Conservation (phyloP, 2,797 vertebrate species). For the Chiloscyllium punctatum region DNA sequence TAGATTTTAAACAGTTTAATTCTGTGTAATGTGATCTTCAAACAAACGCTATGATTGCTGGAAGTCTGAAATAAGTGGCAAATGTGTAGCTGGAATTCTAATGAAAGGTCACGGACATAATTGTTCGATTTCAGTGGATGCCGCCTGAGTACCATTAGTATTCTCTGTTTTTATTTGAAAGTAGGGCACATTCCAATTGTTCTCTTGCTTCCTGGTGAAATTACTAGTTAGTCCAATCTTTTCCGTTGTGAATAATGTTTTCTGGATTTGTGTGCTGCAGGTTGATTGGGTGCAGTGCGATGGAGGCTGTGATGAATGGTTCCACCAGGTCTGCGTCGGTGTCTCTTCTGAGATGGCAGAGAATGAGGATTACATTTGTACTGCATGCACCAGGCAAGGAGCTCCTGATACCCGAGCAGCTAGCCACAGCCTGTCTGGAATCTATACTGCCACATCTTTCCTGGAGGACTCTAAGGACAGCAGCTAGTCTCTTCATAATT, state of each 20-base stretch:
- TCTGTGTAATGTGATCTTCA: neutral
- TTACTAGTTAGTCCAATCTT: neutral
- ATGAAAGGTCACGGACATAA: neutral
- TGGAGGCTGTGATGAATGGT: slow-evolving; percentile 97
- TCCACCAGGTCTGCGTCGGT: slow-evolving; percentile 96
- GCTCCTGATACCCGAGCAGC: slow-evolving; percentile 16
- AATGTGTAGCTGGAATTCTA: neutral
- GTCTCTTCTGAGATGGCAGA: slow-evolving; percentile 97
- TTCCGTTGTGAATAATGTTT: neutral
- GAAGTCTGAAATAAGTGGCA: neutral
- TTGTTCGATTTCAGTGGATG: neutral
- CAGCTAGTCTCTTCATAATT: slow-evolving; percentile 23
- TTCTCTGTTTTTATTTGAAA: neutral
- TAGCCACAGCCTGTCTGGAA: neutral
- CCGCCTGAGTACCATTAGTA: neutral
- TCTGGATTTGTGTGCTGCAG: slow-evolving; percentile 53
- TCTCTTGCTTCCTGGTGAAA: neutral
- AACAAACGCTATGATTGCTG: neutral
- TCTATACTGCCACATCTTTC: neutral
- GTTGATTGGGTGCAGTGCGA: slow-evolving; percentile 99
- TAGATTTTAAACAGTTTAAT: neutral
- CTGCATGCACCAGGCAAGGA: slow-evolving; percentile 77
- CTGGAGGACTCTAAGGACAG: slow-evolving; percentile 28
- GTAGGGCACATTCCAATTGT: neutral
- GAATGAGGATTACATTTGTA: slow-evolving; percentile 95